Evolutionary conservation across 1,140 invertebrate species (phyloP).

Genomic region (Aphelenchoides besseyi): DNA sequence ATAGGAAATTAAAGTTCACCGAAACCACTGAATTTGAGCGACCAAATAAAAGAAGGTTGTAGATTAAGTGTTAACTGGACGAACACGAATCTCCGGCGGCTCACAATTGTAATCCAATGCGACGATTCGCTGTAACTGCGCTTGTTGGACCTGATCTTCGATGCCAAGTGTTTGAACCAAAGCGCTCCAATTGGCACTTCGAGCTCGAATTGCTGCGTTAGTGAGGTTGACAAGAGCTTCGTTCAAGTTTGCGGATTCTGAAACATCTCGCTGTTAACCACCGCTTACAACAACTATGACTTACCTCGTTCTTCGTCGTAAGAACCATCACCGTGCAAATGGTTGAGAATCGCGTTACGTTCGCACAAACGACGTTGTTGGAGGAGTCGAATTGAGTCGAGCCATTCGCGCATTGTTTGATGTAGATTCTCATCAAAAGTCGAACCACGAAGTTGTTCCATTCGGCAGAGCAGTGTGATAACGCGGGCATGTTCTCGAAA

Average conservation of each 20-base stretch:
- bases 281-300: not conserved
- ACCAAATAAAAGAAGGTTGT: not conserved
- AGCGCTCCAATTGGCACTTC: constrained; percentile 60
- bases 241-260: constrained; percentile 51
- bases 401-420: constrained; percentile 46
- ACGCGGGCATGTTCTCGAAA: constrained; percentile 75
- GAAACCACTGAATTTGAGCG: not conserved
- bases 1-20: not conserved
- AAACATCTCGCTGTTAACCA: constrained; percentile 28
- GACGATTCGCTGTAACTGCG: constrained; percentile 43
- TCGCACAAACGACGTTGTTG: constrained; percentile 57
- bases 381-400: constrained; percentile 53
- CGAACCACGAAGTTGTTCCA: constrained; percentile 55
- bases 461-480: constrained; percentile 58
- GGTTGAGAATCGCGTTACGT: constrained; percentile 52
- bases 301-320: constrained; percentile 60
- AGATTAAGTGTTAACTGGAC: constrained; percentile 34
- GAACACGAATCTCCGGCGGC: constrained; percentile 58
- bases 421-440: constrained; percentile 47
- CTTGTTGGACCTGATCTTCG: constrained; percentile 41
- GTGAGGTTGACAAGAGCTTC: constrained; percentile 43
- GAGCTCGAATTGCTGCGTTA: constrained; percentile 51
- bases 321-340: constrained; percentile 54
- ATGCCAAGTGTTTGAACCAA: constrained; percentile 54
- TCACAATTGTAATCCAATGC: constrained; percentile 47